Evolutionary conservation across 2,113 vertebrate genomes (phyloP).

Genomic region (Ageneiosus marmoratus): DNA sequence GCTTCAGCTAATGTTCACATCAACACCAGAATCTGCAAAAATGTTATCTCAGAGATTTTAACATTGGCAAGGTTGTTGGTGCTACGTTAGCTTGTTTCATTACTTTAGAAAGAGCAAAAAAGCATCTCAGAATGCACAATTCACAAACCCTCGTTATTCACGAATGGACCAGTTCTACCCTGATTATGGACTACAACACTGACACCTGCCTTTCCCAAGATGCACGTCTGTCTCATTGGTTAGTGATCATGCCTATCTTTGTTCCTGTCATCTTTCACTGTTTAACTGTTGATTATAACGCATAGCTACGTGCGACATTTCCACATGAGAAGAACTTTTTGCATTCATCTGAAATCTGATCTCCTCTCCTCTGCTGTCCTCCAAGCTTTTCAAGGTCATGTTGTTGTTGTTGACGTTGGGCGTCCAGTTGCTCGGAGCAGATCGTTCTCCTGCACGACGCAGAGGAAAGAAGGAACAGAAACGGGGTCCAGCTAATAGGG

Average conservation of each 20-base stretch:
- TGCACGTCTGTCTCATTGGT: conserved; percentile 40
- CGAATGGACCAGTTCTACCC: not conserved
- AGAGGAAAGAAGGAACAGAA: not conserved
- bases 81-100: too few species aligned
- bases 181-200: not conserved
- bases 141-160: not conserved
- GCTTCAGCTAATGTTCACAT: too few species aligned
- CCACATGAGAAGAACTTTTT: too few species aligned
- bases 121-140: too few species aligned
- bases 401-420: conserved; percentile 55
- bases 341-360: not conserved
- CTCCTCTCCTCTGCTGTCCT: not conserved
- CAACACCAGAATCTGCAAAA: too few species aligned
- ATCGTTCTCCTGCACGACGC: not conserved
- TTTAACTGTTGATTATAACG: not conserved
- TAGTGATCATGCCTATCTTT: conserved; percentile 2
- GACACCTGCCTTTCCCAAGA: conserved; percentile 18
- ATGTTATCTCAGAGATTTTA: too few species aligned
- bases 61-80: too few species aligned
- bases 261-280: not conserved
- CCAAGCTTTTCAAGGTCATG: conserved; percentile 52
- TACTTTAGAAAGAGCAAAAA: too few species aligned
- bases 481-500: not conserved
- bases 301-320: too few species aligned
- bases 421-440: conserved; percentile 20